These are phyloP conservation scores for Corvus cornix DNA, from an alignment of 2,113 vertebrate genomes.

Conservation along the genomic window DNA sequence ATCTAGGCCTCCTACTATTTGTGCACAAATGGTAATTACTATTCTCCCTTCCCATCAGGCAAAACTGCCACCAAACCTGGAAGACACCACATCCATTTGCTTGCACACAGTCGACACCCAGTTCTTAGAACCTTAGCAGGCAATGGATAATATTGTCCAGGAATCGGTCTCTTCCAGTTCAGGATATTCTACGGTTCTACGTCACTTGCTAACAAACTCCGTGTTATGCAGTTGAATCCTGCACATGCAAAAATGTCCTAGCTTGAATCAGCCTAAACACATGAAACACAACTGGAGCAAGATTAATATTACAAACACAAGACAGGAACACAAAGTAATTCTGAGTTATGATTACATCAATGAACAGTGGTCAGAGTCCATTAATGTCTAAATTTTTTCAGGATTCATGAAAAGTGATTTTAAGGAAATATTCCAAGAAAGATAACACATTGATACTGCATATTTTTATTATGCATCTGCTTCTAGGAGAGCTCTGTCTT, in stretches of 20 bases:
- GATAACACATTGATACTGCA: not conserved
- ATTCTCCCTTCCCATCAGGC: not conserved
- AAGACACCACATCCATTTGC: not conserved
- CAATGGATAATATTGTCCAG: not conserved
- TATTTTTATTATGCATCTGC: not conserved
- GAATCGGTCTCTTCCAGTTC: not conserved
- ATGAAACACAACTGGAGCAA: not conserved
- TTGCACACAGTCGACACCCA: fast-evolving
- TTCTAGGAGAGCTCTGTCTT: not conserved
- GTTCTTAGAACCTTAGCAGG: not conserved
- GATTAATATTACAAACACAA: not conserved
- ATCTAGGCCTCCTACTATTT: not conserved
- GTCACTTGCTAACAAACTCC: not conserved
- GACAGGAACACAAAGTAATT: not conserved
- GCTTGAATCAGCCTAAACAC: not conserved
- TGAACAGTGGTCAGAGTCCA: not conserved
- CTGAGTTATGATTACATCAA: not conserved
- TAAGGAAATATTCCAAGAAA: not conserved
- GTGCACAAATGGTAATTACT: not conserved
- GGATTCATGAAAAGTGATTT: not conserved
- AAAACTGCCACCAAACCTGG: not conserved
- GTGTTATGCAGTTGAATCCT: not conserved
- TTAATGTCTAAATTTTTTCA: not conserved
- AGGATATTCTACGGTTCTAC: not conserved
- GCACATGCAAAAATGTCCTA: not conserved